Base-by-base conservation (phyloP, 2,888 invertebrate species). In the Parnassius smintheus region DNA sequence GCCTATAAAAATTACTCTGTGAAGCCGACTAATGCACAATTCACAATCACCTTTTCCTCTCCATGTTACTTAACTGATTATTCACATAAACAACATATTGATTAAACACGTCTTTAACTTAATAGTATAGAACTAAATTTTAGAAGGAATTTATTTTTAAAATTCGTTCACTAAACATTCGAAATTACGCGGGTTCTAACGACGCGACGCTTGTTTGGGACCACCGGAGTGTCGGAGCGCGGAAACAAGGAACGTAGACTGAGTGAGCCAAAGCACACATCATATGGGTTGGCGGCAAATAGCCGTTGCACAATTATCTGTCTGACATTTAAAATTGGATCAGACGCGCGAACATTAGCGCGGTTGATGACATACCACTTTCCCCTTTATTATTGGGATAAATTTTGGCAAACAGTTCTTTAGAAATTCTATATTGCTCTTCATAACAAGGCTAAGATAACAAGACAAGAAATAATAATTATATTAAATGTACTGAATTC, bases 311-410 rank as follows among this genome's bases (percentile, higher is more conserved):
- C 90, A 91, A 91, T 90, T 89, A 89, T 87, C 88, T 87, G 86
- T 86, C 87, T 91, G 91, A 91, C 90, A 91, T 91, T 91, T 90
- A 89, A 91, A 91, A 91, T 89, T 86, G 88, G 90, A 88, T 83
- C 88, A 82, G 80, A 82, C 78, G 74, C 72, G 78, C 79, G 81
- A 76, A 77, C 77, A 77, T 72, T 81, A 78, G 75, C 63, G 65
- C 76, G 59, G 50, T 51, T 51, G 48, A 46, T 55, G 54, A 62
- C 64, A 62, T 58, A 52, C 58, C 61, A 49, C 49, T 49, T 49
- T 49, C 49, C 4, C n/a, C 49, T 49, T 49, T 9, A 49, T n/a
- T 49, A 13, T 7, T 18, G 13, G 13, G 49, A 49, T 49, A 35
- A 35, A 7, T 4, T 35, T 35, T 35, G 35, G 35, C 35, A 35